phyloP scores from a whole-genome alignment of 2,113 vertebrate species.

The Junco hyemalis region DNA sequence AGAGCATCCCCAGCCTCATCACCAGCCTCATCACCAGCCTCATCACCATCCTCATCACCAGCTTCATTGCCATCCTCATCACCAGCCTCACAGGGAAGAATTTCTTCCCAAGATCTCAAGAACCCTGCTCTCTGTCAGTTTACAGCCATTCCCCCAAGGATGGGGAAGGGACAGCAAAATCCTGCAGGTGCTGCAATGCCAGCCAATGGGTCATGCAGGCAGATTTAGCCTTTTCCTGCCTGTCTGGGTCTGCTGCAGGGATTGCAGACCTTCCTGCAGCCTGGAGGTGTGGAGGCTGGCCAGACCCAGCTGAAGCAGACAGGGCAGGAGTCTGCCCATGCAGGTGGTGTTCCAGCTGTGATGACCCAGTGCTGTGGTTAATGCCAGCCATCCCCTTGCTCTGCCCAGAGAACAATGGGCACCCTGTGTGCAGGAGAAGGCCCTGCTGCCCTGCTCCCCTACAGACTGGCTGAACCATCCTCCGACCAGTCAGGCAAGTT shows the following conservation, averaged over 20 bases:
- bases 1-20: neutral
- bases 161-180: neutral
- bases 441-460: neutral
- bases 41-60: no score
- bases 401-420: neutral
- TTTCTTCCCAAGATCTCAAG: neutral
- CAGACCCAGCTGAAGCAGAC: neutral
- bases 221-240: neutral
- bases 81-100: neutral
- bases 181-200: neutral
- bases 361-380: neutral
- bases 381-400: neutral
- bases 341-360: neutral
- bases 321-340: neutral
- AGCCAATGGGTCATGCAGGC: accelerated
- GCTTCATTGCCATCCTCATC: no score
- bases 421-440: neutral
- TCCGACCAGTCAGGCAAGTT: neutral
- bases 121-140: neutral
- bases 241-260: neutral
- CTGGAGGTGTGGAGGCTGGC: neutral
- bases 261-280: neutral
- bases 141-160: neutral
- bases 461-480: neutral
- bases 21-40: neutral